Evolutionary conservation across 2,888 invertebrate species (phyloP).

Genomic region (Cheilosia vernalis): DNA sequence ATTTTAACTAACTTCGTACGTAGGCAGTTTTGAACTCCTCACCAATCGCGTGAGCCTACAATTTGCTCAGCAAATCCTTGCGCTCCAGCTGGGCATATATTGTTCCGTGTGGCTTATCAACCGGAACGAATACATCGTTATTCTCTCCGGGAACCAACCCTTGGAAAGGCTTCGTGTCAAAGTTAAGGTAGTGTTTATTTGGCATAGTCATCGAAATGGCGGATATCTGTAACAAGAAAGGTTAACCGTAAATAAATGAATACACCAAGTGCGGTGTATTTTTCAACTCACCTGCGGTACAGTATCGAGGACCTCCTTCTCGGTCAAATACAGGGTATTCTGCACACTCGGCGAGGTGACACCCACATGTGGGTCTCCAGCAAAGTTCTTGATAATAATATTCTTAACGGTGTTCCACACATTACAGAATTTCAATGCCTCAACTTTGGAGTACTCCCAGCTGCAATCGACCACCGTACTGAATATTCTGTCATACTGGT

Average conservation of each 20-base stretch:
- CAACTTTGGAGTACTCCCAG: slow-evolving; percentile 89
- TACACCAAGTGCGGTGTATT: neutral
- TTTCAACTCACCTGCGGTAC: slow-evolving; percentile 86
- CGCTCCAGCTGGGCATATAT: slow-evolving; percentile 89
- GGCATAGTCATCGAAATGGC: slow-evolving; percentile 91
- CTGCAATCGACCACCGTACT: slow-evolving; percentile 90
- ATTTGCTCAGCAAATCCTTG: slow-evolving; percentile 79
- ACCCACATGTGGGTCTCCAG: slow-evolving; percentile 89
- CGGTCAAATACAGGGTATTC: slow-evolving; percentile 89
- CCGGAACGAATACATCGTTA: slow-evolving; percentile 89
- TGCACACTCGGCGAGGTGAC: slow-evolving; percentile 91
- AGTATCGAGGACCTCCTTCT: slow-evolving; percentile 88
- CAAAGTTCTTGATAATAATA: slow-evolving; percentile 89
- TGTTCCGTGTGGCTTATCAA: slow-evolving; percentile 91
- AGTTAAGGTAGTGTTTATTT: slow-evolving; percentile 91
- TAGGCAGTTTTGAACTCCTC: neutral
- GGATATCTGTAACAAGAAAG: slow-evolving; percentile 84
- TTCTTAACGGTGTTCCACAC: slow-evolving; percentile 89
- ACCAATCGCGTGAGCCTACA: slow-evolving; percentile 73
- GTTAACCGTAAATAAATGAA: neutral
- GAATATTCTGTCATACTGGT: slow-evolving; percentile 89
- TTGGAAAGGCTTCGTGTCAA: slow-evolving; percentile 90
- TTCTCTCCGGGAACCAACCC: slow-evolving; percentile 86
- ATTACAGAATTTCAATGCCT: slow-evolving; percentile 87
- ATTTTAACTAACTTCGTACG: neutral